Conservation (phyloP, 2,113 vertebrate species). For the Campylomormyrus numenius region DNA sequence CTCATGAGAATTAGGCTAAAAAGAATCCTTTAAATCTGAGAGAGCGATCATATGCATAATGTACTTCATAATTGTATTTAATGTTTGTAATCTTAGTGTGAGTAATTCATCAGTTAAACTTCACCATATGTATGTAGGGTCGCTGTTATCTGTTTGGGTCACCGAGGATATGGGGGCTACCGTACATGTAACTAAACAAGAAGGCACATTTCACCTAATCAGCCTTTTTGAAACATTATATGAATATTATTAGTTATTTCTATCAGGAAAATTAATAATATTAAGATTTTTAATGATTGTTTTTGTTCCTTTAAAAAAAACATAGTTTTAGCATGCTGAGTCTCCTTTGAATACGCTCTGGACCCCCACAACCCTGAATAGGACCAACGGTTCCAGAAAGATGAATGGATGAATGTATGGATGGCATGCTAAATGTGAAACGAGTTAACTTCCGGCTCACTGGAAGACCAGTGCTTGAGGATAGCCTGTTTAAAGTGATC, state of each 20-base stretch:
- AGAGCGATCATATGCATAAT: not conserved
- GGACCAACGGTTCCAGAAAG: not conserved
- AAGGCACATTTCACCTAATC: not conserved
- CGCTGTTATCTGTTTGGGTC: not conserved
- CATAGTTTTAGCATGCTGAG: not conserved
- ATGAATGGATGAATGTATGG: not conserved
- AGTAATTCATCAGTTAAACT: not conserved
- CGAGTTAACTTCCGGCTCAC: not conserved
- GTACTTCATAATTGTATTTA: not conserved
- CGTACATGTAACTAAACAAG: not conserved
- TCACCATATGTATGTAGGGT: not conserved
- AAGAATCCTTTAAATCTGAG: not conserved
- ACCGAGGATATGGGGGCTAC: not conserved
- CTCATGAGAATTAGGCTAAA: not conserved
- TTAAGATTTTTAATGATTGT: not conserved
- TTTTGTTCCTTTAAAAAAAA: no score
- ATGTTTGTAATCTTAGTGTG: not conserved
- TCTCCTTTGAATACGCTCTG: not conserved
- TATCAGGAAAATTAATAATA: not conserved
- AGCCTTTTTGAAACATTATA: not conserved
- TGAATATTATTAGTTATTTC: not conserved
- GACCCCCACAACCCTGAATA: not conserved
- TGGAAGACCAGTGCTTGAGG: not conserved
- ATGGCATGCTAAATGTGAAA: not conserved
- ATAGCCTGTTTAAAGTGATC: not conserved